These are phyloP conservation scores for Pedicia rivosa DNA, from an alignment of 2,888 invertebrate genomes.

Conservation along the genomic window DNA sequence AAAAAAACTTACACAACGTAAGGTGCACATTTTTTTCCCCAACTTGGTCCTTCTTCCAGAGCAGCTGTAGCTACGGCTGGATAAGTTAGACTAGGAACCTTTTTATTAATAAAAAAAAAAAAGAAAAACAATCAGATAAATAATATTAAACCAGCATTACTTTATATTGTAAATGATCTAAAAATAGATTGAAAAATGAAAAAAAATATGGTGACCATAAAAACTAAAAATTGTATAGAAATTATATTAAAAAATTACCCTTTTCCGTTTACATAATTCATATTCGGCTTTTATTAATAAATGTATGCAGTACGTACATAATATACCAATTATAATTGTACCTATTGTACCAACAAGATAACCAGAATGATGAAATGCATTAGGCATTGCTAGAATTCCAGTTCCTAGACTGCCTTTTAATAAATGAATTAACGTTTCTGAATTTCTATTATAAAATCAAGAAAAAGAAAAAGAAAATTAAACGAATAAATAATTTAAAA, in stretches of 20 bases:
- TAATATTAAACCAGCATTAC: too few relatives aligned
- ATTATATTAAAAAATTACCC: slow-evolving; percentile 21
- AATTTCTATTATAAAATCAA: slow-evolving; percentile 41
- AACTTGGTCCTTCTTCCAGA: slow-evolving; percentile 55
- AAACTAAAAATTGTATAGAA: too few relatives aligned
- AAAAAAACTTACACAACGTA: slow-evolving; percentile 51
- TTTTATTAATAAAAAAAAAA: background rate
- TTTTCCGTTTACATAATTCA: slow-evolving; percentile 39
- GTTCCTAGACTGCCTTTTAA: slow-evolving; percentile 89
- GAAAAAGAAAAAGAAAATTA: background rate
- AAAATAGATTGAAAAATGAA: too few relatives aligned
- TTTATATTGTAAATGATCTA: too few relatives aligned
- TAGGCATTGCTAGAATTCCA: slow-evolving; percentile 76
- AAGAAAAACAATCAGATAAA: too few relatives aligned
- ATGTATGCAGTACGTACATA: slow-evolving; percentile 92
- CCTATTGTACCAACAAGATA: slow-evolving; percentile 56
- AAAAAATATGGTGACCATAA: too few relatives aligned
- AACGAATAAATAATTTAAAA: background rate
- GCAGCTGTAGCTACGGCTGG: slow-evolving; percentile 67
- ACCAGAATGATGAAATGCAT: slow-evolving; percentile 51
- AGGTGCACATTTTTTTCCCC: slow-evolving; percentile 44
- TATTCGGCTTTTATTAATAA: slow-evolving; percentile 48
- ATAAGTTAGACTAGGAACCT: slow-evolving; percentile 54
- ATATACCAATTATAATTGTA: slow-evolving; percentile 65
- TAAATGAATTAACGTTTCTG: slow-evolving; percentile 75